Evolutionary conservation across 1,140 invertebrate species (phyloP), one percentile per base, ranked within the genome.

Genomic region (Stegodyphus dumicola): DNA sequence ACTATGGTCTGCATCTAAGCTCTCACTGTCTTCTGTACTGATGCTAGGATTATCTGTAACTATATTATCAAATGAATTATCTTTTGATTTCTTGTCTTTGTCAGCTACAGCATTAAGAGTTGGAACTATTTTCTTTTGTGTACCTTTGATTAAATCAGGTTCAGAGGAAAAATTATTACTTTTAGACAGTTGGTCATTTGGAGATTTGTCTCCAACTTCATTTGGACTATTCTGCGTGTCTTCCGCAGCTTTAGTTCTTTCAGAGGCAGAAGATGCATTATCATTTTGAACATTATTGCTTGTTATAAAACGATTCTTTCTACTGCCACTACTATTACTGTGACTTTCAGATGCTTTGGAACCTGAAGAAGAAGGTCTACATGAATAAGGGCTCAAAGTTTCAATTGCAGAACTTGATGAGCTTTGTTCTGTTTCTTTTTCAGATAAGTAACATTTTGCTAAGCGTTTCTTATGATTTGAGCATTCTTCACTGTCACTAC

Each of bases 401-500:
- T 86, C 84, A 54, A 78, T 51, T 51, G 84, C 84, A 53, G 85
- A 86, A 64, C 85, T 86, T 13, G 85, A 86, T 7, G 85, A 86
- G 53, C 85, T 86, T 18, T 80, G 77, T 70, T 80, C 76, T 56
- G 49, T 33, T 81, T 86, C 85, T 64, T 86, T 81, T 51, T 80
- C 77, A 60, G 18, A 66, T 17, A 64, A 49, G n/a, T 52, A 73
- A 48, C 48, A 51, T 52, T 56, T 67, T 7, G 77, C 15, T 69
- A 71, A 52, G 18, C 73, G 75, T 48, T 64, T 80, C 33, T 86
- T 79, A 6, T 74, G 49, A 11, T 51, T 49, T 60, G 53, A 56
- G n/a, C 64, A 81, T 51, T 87, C 86, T 85, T 87, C 86, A 66
- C 78, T 78, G 53, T 89, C 88, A 80, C 80, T 85, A 69, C 87